Evolutionary conservation across 2,113 vertebrate species (phyloP).

Genomic region (Pterocles gutturalis): DNA sequence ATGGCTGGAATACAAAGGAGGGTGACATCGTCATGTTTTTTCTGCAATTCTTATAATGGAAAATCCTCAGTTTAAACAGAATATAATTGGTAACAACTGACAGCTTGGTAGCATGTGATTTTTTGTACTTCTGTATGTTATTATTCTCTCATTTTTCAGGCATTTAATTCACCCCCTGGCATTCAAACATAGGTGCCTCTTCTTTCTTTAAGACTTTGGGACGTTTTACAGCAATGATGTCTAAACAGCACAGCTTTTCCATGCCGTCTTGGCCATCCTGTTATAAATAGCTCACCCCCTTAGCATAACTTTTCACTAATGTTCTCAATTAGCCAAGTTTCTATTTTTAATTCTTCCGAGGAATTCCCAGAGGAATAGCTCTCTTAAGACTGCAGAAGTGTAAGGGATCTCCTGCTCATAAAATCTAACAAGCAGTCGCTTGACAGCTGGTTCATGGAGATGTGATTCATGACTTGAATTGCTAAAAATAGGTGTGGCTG

Average conservation of each 20-base stretch:
- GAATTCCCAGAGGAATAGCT: not conserved
- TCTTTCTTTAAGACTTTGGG: not conserved
- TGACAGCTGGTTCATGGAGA: not conserved
- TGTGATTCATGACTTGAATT: not conserved
- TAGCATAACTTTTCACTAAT: not conserved
- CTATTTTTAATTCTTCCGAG: conserved; percentile 28
- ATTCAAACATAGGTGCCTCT: not conserved
- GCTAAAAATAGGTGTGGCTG: conserved; percentile 9
- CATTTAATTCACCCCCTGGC: not conserved
- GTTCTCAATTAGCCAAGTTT: not conserved
- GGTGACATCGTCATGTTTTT: not conserved
- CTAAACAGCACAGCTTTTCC: not conserved
- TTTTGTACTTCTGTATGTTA: not conserved
- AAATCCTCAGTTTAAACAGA: not conserved
- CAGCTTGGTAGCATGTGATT: not conserved
- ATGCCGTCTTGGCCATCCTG: not conserved
- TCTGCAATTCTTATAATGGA: not conserved
- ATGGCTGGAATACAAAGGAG: not conserved
- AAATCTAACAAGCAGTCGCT: not conserved
- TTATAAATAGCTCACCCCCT: not conserved
- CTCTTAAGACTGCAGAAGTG: not conserved
- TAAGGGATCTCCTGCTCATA: not conserved
- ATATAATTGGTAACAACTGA: not conserved
- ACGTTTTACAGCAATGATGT: not conserved
- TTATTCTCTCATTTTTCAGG: not conserved